Percentiles rank a stretch among this genome's conserved stretches.
Evolutionary conservation across 2,113 vertebrate species (phyloP).

Genomic region (Columbina picui): DNA sequence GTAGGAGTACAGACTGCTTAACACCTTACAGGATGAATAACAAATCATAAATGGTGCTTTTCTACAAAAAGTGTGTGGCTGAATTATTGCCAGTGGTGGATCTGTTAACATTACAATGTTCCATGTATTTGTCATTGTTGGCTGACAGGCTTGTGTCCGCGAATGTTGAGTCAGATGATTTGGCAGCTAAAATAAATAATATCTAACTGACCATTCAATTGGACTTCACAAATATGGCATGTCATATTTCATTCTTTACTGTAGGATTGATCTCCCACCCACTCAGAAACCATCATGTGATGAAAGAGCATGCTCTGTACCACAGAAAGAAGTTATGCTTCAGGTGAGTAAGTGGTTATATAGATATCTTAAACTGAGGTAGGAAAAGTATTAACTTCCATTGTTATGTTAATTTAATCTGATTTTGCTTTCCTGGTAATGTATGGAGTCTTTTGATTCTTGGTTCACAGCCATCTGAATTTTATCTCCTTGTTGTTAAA

Average conservation of each 20-base stretch:
- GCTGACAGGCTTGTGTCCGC: background rate
- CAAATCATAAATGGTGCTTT: background rate
- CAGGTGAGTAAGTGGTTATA: slow-evolving; percentile 61
- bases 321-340: slow-evolving; percentile 71
- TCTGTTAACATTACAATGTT: background rate
- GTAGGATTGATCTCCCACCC: slow-evolving; percentile 80
- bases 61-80: background rate
- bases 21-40: background rate
- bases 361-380: background rate
- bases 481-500: background rate
- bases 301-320: slow-evolving; percentile 47
- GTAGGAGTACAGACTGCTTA: background rate
- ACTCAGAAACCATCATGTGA: slow-evolving; percentile 77
- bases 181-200: background rate
- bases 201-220: background rate
- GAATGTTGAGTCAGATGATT: background rate
- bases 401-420: background rate
- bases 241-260: slow-evolving; percentile 1
- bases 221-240: background rate
- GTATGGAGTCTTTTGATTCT: background rate
- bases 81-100: background rate
- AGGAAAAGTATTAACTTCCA: background rate
- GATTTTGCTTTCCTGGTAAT: background rate
- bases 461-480: background rate
- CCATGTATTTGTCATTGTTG: background rate